phyloP scores from a whole-genome alignment of 2,888 invertebrate species.

The Cephus runcator region DNA sequence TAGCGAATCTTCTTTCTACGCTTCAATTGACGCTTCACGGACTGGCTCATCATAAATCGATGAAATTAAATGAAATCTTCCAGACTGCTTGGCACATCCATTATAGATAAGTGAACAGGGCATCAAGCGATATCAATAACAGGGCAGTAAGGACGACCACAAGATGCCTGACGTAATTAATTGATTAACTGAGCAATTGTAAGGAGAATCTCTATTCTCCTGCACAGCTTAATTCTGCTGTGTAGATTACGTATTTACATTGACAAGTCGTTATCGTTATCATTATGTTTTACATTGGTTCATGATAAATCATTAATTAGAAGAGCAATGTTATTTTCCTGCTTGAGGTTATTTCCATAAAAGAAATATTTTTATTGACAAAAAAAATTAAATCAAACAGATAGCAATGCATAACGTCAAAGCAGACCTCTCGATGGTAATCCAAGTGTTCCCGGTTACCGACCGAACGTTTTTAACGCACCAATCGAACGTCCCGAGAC shows the following conservation, averaged over 20 bases:
- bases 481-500: neutral
- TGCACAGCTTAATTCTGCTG: neutral
- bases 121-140: neutral
- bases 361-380: neutral
- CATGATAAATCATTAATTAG: neutral
- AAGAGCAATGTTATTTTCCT: neutral
- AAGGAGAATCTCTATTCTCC: neutral
- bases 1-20: neutral
- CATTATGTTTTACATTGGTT: neutral
- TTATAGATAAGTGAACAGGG: neutral
- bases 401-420: neutral
- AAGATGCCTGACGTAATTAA: neutral
- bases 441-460: neutral
- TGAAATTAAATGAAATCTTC: neutral
- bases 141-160: neutral
- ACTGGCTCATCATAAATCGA: neutral
- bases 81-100: neutral
- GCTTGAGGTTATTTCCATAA: neutral
- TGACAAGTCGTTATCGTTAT: neutral
- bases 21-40: neutral
- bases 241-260: neutral
- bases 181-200: neutral
- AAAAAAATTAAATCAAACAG: neutral
- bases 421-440: neutral
- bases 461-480: neutral